Evolutionary conservation across 2,888 invertebrate genomes (phyloP), one percentile per base, ranked within the genome.

Genomic region (Hymenopus coronatus): DNA sequence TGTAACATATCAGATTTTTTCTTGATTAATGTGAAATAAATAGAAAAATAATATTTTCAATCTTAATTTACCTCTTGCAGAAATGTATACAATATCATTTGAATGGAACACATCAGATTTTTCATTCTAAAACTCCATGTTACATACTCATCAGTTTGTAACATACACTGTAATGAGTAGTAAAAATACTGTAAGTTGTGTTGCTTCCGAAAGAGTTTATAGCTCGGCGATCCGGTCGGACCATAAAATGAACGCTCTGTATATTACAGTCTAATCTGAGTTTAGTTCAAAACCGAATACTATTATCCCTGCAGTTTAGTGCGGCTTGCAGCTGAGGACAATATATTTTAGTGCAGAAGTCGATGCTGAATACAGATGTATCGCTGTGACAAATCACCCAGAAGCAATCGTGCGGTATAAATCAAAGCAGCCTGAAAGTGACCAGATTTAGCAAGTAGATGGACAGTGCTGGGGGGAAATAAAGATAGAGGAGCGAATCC

Each of bases 241-340:
- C n/a, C n/a, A n/a, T n/a, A n/a, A n/a, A n/a, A n/a, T n/a, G 0
- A 12, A 2, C 12, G 0, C 1, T 12, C 12, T 0, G 1, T 40
- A 12, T 40, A 40, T 40, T 1, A 12, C 1, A 6, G 9, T 12
- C 6, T 12, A 12, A 40, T 40, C 1, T 70, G 54, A 2, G 20
- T 70, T 20, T 20, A 70, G 1, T 70, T 70, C 14, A 8, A 1
- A 54, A 70, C 20, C 15, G 54, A 54, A 54, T 20, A 20, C 15
- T 1, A 20, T 70, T 70, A 20, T 12, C 9, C 2, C 20, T 70
- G 12, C 12, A 12, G 40, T 40, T 40, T 40, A 40, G 12, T 8
- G 20, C 20, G 54, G 54, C 20, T 70, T 70, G 8, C 40, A 40
- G 40, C 40, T 40, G 20, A 20, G 25, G 20, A 70, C 54, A 70